These are phyloP conservation scores for Sycobia sp. DNA, from an alignment of 1,140 invertebrate species.

Conservation along the genomic window DNA sequence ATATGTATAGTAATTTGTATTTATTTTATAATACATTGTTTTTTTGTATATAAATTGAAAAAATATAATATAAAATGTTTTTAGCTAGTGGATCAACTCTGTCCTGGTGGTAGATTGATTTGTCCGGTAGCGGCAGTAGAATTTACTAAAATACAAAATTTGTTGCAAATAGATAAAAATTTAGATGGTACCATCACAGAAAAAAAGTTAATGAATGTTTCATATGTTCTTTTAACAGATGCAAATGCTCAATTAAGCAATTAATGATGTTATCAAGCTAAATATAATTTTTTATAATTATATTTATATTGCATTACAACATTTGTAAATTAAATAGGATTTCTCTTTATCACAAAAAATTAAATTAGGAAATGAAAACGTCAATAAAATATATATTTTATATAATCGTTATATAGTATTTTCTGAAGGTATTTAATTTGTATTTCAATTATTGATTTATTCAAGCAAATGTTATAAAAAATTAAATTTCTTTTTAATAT, in stretches of 20 bases:
- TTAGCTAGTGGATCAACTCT: constrained; percentile 66
- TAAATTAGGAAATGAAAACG: no score
- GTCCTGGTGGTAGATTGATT: constrained; percentile 71
- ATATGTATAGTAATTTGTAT: constrained; percentile 5
- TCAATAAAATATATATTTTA: no score
- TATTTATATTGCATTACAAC: no score
- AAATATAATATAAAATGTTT: constrained; percentile 32
- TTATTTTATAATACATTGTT: not conserved
- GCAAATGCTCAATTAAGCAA: constrained; percentile 47
- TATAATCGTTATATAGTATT: no score
- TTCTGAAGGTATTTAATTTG: no score
- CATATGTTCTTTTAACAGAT: constrained; percentile 57
- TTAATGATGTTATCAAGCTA: no score
- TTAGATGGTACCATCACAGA: constrained; percentile 45
- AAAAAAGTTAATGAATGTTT: constrained; percentile 56
- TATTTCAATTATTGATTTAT: no score
- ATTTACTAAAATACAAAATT: constrained; percentile 50
- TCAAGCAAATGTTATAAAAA: no score
- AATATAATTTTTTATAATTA: no score
- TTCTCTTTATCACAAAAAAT: no score
- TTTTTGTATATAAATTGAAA: constrained; percentile 1
- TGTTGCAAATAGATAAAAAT: constrained; percentile 55
- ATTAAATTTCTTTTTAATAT: no score
- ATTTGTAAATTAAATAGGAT: no score
- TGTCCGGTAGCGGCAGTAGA: constrained; percentile 67